These are phyloP conservation scores for Tetheella fluctuosa DNA, from an alignment of 2,888 invertebrate species.

Conservation along the genomic window DNA sequence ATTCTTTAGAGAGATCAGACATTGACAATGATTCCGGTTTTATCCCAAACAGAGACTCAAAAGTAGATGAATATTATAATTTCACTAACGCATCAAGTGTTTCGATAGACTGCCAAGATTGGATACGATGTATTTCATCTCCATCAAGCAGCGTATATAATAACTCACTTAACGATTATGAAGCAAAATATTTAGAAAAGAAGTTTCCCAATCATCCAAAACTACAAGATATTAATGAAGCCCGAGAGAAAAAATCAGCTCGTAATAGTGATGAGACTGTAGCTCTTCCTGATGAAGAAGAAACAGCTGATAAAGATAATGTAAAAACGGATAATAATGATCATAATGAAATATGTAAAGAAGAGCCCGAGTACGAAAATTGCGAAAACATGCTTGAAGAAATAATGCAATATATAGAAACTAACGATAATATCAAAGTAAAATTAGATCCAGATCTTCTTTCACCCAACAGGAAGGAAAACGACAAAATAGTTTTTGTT, in stretches of 20 bases:
- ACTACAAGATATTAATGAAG: constrained; percentile 36
- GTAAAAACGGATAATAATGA: constrained; percentile 25
- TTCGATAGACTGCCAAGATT: constrained; percentile 69
- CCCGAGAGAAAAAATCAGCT: constrained; percentile 31
- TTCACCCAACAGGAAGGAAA: constrained; percentile 62
- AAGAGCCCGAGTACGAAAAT: constrained; percentile 40
- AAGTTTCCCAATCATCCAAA: constrained; percentile 49
- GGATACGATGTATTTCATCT: constrained; percentile 64
- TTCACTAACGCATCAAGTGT: constrained; percentile 69
- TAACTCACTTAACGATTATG: constrained; percentile 60
- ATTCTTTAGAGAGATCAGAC: constrained; percentile 58
- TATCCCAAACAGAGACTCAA: constrained; percentile 49
- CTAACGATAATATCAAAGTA: constrained; percentile 42
- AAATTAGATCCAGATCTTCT: constrained; percentile 55
- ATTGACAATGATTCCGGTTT: constrained; percentile 55
- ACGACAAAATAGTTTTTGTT: constrained; percentile 67
- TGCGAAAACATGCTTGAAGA: constrained; percentile 70
- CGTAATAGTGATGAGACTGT: constrained; percentile 27
- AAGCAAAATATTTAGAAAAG: constrained; percentile 50
- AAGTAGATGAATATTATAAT: constrained; percentile 61
- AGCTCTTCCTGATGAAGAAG: constrained; percentile 20
- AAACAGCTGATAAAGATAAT: constrained; percentile 20
- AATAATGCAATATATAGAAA: constrained; percentile 70
- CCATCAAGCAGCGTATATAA: constrained; percentile 64
- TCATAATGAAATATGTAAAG: constrained; percentile 16